These are phyloP conservation scores for Epinotia nisella DNA, from an alignment of 2,888 invertebrate genomes.

Conservation along the genomic window DNA sequence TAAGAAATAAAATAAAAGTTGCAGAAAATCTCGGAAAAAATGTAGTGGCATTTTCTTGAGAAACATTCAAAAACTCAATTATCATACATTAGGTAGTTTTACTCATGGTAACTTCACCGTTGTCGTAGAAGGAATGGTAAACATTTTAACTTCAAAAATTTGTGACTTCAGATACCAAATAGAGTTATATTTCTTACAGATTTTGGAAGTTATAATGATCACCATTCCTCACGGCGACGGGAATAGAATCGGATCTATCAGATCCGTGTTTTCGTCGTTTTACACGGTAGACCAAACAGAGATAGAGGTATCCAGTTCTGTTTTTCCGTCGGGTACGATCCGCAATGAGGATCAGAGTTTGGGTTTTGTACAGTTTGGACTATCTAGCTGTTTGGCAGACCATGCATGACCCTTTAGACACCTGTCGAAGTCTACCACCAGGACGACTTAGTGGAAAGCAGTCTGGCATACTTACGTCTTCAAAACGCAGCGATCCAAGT, in stretches of 20 bases:
- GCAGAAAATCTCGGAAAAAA: too few relatives aligned
- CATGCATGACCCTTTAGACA: neutral
- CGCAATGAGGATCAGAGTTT: neutral
- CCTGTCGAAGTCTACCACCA: constrained; percentile 3
- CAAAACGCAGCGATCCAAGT: constrained; percentile 30
- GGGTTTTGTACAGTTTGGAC: neutral
- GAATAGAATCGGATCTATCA: neutral
- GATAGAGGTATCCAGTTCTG: neutral
- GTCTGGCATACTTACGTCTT: constrained; percentile 33
- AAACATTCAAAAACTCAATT: too few relatives aligned
- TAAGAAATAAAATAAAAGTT: too few relatives aligned
- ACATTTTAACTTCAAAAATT: neutral
- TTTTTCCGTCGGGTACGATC: neutral
- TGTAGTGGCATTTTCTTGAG: too few relatives aligned
- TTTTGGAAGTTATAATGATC: constrained; percentile 5
- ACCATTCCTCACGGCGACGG: constrained; percentile 4
- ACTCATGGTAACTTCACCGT: neutral
- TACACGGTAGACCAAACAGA: neutral
- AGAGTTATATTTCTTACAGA: neutral
- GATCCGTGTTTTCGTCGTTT: neutral
- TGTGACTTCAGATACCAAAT: neutral
- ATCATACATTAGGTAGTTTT: neutral
- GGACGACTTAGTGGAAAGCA: constrained; percentile 26
- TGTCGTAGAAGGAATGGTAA: neutral
- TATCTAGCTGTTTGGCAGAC: constrained; percentile 11